phyloP scores from a whole-genome alignment of 2,113 vertebrate genomes.

The Plecotus auritus region DNA sequence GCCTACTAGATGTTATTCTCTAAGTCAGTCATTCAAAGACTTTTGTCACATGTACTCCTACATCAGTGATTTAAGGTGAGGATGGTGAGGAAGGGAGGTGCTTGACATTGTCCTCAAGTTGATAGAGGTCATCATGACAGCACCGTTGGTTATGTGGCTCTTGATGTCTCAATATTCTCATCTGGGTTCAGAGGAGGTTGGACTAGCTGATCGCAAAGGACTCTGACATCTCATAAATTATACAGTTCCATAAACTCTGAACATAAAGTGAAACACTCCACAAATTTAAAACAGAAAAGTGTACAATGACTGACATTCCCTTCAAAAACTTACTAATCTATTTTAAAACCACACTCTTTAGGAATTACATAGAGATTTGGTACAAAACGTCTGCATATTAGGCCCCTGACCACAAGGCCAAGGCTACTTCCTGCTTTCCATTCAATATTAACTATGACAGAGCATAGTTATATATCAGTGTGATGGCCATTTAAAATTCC shows the following conservation, averaged over 20 bases:
- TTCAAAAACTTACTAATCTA: not conserved
- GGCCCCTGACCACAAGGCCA: not conserved
- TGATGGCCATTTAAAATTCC: not conserved
- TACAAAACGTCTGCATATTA: not conserved
- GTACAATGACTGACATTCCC: not conserved
- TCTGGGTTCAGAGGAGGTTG: not conserved
- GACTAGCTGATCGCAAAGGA: not conserved
- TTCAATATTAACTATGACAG: not conserved
- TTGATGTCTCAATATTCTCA: not conserved
- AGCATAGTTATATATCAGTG: not conserved
- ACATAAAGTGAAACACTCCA: not conserved
- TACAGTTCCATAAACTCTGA: not conserved
- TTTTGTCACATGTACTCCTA: not conserved
- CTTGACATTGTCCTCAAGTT: not conserved
- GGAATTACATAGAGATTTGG: not conserved
- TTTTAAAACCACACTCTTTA: not conserved
- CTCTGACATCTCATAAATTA: not conserved
- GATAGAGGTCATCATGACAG: not conserved
- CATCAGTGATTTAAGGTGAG: not conserved
- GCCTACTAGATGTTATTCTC: accelerated
- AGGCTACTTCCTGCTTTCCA: not conserved
- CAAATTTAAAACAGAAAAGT: not conserved
- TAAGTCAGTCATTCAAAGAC: not conserved
- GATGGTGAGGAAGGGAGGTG: not conserved
- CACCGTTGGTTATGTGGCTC: not conserved